Conservation (phyloP, 2,113 vertebrate species). For the Arothron firmamentum region DNA sequence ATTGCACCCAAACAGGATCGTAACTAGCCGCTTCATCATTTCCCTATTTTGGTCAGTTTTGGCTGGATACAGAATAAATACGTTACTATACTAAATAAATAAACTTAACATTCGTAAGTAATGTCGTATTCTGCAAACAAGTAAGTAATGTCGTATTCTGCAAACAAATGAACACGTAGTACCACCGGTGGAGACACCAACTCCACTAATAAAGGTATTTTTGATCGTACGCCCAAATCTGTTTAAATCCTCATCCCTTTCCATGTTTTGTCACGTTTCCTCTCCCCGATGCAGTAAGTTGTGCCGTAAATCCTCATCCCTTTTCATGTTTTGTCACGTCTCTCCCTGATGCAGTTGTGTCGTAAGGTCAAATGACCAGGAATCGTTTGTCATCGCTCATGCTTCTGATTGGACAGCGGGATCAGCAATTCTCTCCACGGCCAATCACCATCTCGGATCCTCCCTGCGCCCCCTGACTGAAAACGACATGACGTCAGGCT, state of each 20-base stretch:
- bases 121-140: background rate
- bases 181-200: too few relatives aligned
- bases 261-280: background rate
- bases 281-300: constrained; percentile 3
- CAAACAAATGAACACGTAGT: constrained; percentile 21
- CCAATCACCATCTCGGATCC: constrained; percentile 34
- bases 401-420: constrained; percentile 27
- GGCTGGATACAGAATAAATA: too few relatives aligned
- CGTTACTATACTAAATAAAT: too few relatives aligned
- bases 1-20: background rate
- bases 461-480: background rate
- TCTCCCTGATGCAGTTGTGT: constrained; percentile 8
- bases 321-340: background rate
- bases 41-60: too few relatives aligned
- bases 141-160: too few relatives aligned
- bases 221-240: too few relatives aligned
- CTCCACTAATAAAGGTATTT: too few relatives aligned
- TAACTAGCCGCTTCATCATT: too few relatives aligned
- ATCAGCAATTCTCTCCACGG: background rate
- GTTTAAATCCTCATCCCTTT: too few relatives aligned
- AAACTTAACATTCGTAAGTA: too few relatives aligned
- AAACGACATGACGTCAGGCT: constrained; percentile 49
- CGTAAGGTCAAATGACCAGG: constrained; percentile 38
- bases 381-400: constrained; percentile 22
- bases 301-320: background rate